Conservation (phyloP, 2,113 vertebrate species). For the Periophthalmodon schlosseri region DNA sequence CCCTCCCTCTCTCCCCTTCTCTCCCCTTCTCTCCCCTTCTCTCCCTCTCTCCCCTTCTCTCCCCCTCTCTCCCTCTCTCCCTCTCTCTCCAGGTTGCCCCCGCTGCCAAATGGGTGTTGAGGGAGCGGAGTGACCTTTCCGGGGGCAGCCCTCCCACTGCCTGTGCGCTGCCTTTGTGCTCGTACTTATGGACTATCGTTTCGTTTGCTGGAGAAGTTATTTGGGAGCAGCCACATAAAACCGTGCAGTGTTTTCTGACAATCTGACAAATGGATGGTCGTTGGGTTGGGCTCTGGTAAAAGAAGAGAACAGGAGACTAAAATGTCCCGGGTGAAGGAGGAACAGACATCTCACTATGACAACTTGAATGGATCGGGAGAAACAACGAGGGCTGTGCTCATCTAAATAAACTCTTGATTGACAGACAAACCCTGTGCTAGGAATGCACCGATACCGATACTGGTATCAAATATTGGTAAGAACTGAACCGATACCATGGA, state of each 20-base stretch:
- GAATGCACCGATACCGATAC: no score
- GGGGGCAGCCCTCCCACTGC: slow-evolving; percentile 48
- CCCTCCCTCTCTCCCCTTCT: slow-evolving; percentile 32
- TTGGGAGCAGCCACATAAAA: slow-evolving; percentile 56
- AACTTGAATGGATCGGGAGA: no score
- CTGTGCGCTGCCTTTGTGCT: slow-evolving; percentile 35
- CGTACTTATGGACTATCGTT: slow-evolving; percentile 59
- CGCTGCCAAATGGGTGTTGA: slow-evolving; percentile 43
- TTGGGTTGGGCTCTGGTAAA: slow-evolving; percentile 50
- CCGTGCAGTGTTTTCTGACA: slow-evolving; percentile 61
- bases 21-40: slow-evolving; percentile 26
- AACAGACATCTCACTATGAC: not conserved
- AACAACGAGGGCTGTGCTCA: no score
- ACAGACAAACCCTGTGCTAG: no score
- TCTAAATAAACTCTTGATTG: no score
- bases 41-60: slow-evolving; percentile 25
- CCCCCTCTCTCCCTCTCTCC: slow-evolving; percentile 25
- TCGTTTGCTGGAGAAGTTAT: slow-evolving; percentile 67
- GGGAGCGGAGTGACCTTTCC: slow-evolving; percentile 66
- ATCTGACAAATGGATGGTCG: slow-evolving; percentile 75
- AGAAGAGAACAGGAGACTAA: slow-evolving; percentile 33
- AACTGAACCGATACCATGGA: no score
- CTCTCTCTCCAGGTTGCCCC: slow-evolving; percentile 14
- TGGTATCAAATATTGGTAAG: no score
- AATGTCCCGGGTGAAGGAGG: not conserved